Percentiles rank a stretch among this genome's conserved stretches.
Conservation (phyloP, 2,797 vertebrate genomes). For the Melanotaenia nigrans region DNA sequence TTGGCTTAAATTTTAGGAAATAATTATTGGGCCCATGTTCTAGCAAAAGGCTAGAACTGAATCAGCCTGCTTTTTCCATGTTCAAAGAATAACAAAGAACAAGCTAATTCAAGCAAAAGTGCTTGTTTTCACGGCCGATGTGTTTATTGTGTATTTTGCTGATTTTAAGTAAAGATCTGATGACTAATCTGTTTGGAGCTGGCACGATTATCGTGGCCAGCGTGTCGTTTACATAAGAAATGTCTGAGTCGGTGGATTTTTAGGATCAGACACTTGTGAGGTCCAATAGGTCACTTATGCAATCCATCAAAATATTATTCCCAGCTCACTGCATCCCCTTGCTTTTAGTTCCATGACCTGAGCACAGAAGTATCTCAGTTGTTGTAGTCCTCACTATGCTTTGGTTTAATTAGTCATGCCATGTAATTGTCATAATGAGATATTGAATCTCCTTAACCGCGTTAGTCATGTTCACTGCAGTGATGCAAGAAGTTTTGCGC, state of each 20-base stretch:
- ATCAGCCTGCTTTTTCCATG: slow-evolving; percentile 24
- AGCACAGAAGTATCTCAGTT: not conserved
- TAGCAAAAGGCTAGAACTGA: slow-evolving; percentile 12
- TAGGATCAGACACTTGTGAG: slow-evolving; percentile 35
- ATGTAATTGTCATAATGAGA: not conserved
- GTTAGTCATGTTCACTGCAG: slow-evolving; percentile 1
- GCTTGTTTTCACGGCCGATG: not conserved
- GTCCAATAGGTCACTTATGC: slow-evolving; percentile 56
- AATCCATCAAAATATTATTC: slow-evolving; percentile 64
- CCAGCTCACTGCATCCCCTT: slow-evolving; percentile 53
- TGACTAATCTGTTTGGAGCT: slow-evolving; percentile 39
- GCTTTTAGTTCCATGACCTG: slow-evolving; percentile 7
- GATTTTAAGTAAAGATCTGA: slow-evolving; percentile 8
- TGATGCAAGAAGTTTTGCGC: not conserved
- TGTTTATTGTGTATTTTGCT: slow-evolving; percentile 12
- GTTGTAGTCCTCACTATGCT: not conserved
- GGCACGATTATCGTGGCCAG: slow-evolving; percentile 3
- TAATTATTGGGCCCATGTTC: slow-evolving; percentile 25
- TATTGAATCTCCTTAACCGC: slow-evolving; percentile 1
- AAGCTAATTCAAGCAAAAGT: not conserved
- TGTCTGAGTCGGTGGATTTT: slow-evolving; percentile 52
- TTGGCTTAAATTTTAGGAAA: not conserved
- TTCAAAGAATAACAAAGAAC: slow-evolving; percentile 13
- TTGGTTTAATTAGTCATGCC: slow-evolving; percentile 2
- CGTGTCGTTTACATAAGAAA: slow-evolving; percentile 47